Percentiles rank a stretch among this genome's conserved stretches.
Evolutionary conservation across 2,888 invertebrate genomes (phyloP).

Genomic region (Ceriagrion tenellum): DNA sequence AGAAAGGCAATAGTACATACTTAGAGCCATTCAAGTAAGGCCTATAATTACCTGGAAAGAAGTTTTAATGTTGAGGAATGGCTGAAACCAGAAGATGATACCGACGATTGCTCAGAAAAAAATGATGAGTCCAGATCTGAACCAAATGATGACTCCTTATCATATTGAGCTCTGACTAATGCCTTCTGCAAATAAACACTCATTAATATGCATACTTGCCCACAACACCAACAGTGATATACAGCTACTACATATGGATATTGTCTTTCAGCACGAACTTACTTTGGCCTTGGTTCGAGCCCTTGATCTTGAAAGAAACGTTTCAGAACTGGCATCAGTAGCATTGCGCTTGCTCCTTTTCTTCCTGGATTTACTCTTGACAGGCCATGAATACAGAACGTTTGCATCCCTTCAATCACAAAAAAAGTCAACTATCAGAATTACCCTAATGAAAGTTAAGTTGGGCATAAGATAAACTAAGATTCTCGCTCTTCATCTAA

Average conservation of each 20-base stretch:
- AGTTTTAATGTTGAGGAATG: neutral
- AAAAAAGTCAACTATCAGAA: neutral
- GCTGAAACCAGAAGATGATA: neutral
- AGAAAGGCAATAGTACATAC: too few species aligned
- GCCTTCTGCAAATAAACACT: neutral
- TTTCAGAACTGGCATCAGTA: neutral
- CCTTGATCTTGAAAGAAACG: neutral
- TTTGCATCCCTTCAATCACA: constrained; percentile 10
- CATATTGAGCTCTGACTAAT: neutral
- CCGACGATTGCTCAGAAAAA: neutral
- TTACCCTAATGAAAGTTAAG: too few species aligned
- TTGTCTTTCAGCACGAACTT: too few species aligned
- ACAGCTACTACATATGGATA: too few species aligned
- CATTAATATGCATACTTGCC: neutral
- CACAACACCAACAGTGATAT: neutral
- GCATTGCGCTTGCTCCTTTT: neutral
- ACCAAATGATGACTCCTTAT: neutral
- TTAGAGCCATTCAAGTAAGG: too few species aligned
- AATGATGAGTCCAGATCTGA: neutral
- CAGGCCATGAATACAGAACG: constrained; percentile 2
- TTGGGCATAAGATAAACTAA: too few species aligned
- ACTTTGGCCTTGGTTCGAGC: constrained; percentile 10
- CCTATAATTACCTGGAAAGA: neutral
- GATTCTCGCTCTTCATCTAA: too few species aligned
- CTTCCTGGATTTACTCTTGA: neutral